These are phyloP conservation scores for Nothocercus nigrocapillus DNA, from an alignment of 2,113 vertebrate genomes.

Conservation along the genomic window DNA sequence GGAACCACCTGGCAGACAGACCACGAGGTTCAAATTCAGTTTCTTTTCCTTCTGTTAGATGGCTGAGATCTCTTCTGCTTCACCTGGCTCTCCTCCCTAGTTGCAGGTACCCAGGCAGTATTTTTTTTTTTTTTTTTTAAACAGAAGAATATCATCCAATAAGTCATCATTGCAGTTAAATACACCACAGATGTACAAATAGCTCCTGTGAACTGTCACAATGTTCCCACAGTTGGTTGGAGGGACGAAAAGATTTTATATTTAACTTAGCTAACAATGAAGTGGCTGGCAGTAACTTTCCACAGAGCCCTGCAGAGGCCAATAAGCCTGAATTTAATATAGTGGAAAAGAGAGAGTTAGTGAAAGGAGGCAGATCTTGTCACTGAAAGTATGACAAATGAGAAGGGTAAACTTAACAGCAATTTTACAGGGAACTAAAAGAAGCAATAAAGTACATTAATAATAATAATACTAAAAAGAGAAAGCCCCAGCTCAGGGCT, in stretches of 20 bases:
- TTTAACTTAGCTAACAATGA: constrained; percentile 21
- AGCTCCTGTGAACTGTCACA: constrained; percentile 1
- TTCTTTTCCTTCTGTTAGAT: neutral
- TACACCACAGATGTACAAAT: neutral
- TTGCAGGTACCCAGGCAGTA: neutral
- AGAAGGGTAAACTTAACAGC: constrained; percentile 41
- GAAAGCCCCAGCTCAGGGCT: constrained; percentile 49
- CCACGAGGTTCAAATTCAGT: neutral
- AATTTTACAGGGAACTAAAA: constrained; percentile 64
- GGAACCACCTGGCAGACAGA: neutral
- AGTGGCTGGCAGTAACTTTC: neutral
- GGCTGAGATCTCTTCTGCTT: neutral
- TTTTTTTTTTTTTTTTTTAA: no score
- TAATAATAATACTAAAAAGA: constrained; percentile 46
- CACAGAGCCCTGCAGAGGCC: neutral
- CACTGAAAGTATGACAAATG: constrained; percentile 38
- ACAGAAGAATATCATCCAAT: neutral
- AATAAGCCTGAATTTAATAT: constrained; percentile 26
- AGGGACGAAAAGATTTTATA: neutral
- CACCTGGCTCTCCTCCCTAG: neutral
- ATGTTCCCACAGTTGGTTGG: neutral
- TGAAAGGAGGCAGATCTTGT: constrained; percentile 32
- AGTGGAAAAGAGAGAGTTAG: constrained; percentile 18
- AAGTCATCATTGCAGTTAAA: constrained; percentile 7
- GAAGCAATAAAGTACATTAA: neutral